These are phyloP conservation scores for Dexiosoma caninum DNA, from an alignment of 2,888 invertebrate genomes.

Conservation along the genomic window DNA sequence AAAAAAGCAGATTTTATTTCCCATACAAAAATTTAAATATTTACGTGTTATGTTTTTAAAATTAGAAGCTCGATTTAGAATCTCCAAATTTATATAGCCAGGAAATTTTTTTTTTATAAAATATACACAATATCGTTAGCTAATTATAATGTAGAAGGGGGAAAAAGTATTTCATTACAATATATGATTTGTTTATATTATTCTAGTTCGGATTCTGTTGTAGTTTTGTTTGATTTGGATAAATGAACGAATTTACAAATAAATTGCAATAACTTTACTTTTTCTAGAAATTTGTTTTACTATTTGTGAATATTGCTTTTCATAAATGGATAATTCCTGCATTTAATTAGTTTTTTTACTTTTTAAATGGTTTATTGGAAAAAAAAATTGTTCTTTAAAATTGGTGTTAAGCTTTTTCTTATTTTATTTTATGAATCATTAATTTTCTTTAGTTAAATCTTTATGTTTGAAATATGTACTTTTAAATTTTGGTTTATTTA, in stretches of 20 bases:
- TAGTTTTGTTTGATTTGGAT: not conserved
- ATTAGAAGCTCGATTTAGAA: not conserved
- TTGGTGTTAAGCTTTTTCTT: conserved; percentile 60
- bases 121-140: not conserved
- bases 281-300: not conserved
- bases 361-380: conserved; percentile 31
- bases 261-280: not conserved
- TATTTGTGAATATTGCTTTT: conserved; percentile 55
- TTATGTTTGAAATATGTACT: conserved; percentile 30
- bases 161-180: not conserved
- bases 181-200: not conserved
- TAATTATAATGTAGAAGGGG: too few species aligned
- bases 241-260: not conserved
- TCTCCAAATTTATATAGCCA: not conserved
- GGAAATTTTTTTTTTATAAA: not conserved
- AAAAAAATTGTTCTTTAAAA: conserved; percentile 31
- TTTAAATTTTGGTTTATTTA: conserved; percentile 35
- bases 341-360: conserved; percentile 30
- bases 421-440: not conserved
- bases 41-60: not conserved
- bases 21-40: too few species aligned
- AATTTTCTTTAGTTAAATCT: conserved; percentile 23
- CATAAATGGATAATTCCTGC: conserved; percentile 57
- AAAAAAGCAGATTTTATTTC: too few species aligned
- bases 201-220: not conserved